Conservation (phyloP, 2,113 vertebrate species). For the Rhabdornis inornatus region DNA sequence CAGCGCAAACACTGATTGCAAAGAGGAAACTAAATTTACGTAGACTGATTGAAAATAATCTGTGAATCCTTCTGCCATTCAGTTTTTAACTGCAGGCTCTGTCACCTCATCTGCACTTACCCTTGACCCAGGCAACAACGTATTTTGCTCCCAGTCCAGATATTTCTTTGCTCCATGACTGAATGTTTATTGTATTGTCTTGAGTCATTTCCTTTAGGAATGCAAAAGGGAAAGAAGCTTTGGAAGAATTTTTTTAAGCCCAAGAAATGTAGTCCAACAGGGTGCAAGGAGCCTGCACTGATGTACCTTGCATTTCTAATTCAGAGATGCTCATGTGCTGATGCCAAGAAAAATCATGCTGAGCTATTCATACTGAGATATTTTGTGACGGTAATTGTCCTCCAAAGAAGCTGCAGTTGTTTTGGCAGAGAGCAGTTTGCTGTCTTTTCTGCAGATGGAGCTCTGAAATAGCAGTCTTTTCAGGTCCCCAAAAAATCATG, state of each 20-base stretch:
- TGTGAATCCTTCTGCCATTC: neutral
- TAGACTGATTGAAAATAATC: neutral
- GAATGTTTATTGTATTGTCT: slow-evolving; percentile 7
- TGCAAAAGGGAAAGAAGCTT: neutral
- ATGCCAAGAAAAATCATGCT: neutral
- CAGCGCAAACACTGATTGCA: neutral
- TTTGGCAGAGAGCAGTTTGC: neutral
- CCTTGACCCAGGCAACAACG: neutral
- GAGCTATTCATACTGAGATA: neutral
- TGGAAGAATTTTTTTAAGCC: neutral
- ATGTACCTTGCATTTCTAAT: neutral
- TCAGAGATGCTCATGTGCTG: neutral
- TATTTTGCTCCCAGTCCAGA: neutral
- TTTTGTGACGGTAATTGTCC: neutral
- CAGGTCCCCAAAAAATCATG: neutral
- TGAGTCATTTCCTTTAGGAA: slow-evolving; percentile 29
- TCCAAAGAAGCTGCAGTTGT: neutral
- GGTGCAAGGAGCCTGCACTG: neutral
- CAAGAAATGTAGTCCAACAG: neutral
- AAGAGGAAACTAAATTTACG: neutral
- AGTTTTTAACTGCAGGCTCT: neutral
- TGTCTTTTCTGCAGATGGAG: neutral
- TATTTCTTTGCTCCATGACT: neutral
- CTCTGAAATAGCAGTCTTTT: neutral
- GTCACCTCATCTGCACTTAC: neutral